Base-by-base conservation (phyloP, 2,113 vertebrate genomes). In the Charadrius vociferus region DNA sequence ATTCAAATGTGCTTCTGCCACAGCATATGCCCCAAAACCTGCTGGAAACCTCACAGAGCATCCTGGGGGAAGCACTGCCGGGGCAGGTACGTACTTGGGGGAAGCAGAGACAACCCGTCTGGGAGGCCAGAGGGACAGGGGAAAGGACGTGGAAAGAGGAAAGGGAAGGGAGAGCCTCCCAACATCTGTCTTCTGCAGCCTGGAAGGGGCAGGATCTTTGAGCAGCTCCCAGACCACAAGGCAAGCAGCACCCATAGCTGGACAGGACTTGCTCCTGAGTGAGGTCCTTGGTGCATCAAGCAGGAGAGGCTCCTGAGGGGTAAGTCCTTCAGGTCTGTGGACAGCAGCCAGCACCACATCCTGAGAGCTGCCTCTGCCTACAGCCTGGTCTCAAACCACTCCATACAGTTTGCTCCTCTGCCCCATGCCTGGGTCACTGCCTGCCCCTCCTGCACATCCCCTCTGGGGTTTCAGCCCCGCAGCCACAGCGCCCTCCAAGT, bases 351-450 rank as follows among this genome's bases (percentile, higher is more conserved):
- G 80, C 43, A 73, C 49, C 62, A 3, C 5, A 15, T 94, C 62
- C 75, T 16, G 36, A 92, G 59, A 89, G 36, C 80, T 71, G 70
- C 53, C 70, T 67, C 65, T 84, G 47, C 30, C 56, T 67, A 52
- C 53, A 90, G 67, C 71, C 58, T 59, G 36, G 3, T 52, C 81
- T 94, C 47, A 67, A 55, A 87, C 43, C 29, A 12, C 59, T 75
- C 45, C 16, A 11, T 26, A 45, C 13, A 20, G 47, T 71, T 67
- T 63, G 50, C 47, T 90, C 8, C 6, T 66, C 81, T 86, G 43
- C 9, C 43, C 43, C 34, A 43, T 0, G 0, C 32, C 65, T 12
- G 21, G 37, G 20, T 45, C 62, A 39, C 6, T 66, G 67, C 65
- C 81, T 62, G 65, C 27, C n/a, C 20, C 47, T 59, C 59, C 80